These are phyloP conservation scores for Oryzias javanicus DNA, from an alignment of 2,113 vertebrate species.

Conservation along the genomic window DNA sequence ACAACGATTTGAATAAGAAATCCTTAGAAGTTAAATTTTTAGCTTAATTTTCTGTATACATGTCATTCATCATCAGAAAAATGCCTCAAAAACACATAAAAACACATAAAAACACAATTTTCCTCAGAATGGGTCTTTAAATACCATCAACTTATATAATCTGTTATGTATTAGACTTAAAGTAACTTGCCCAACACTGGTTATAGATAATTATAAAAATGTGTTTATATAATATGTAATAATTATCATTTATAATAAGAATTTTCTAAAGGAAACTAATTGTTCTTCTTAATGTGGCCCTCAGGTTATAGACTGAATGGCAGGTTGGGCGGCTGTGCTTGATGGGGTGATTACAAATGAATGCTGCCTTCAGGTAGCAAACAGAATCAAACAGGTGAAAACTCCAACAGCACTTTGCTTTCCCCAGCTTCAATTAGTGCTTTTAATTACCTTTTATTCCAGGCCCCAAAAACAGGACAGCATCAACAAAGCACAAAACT, in stretches of 20 bases:
- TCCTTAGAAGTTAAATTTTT: too few species aligned
- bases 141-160: too few species aligned
- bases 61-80: too few species aligned
- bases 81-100: too few species aligned
- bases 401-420: conserved; percentile 59
- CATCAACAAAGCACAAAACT: conserved; percentile 66
- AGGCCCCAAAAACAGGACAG: conserved; percentile 50
- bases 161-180: too few species aligned
- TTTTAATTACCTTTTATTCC: conserved; percentile 74
- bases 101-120: too few species aligned
- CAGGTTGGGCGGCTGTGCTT: conserved; percentile 58
- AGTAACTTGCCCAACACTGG: too few species aligned
- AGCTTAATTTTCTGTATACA: too few species aligned
- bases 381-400: conserved; percentile 60
- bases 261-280: conserved; percentile 46
- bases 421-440: conserved; percentile 65
- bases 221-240: too few species aligned
- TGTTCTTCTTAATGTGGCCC: conserved; percentile 26
- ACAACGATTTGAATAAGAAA: too few species aligned
- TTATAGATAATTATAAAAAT: too few species aligned
- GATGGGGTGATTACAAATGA: conserved; percentile 72
- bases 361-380: conserved; percentile 61
- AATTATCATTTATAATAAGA: conserved; percentile 33
- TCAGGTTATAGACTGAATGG: conserved; percentile 49
- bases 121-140: too few species aligned